Evolutionary conservation across 2,797 vertebrate genomes (phyloP).

Genomic region (Zalophus californianus): DNA sequence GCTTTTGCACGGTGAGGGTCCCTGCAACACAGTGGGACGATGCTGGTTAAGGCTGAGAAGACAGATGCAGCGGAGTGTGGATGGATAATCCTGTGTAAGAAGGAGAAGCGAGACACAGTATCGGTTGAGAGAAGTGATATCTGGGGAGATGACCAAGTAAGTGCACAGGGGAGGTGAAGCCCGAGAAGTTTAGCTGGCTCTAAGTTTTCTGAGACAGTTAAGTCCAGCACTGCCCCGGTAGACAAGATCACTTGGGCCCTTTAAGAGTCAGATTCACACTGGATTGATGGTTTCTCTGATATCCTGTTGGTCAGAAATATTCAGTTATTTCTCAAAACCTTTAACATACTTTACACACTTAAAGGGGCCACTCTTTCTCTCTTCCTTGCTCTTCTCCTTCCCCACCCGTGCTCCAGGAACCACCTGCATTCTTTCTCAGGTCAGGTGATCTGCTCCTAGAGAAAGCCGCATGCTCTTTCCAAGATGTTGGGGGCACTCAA

Average conservation of each 20-base stretch:
- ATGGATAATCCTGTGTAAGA: neutral
- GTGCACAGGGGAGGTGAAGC: neutral
- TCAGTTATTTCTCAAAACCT: conserved; percentile 6
- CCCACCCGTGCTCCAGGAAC: neutral
- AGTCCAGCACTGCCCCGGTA: neutral
- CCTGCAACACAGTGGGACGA: neutral
- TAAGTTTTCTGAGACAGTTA: neutral
- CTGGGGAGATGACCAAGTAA: neutral
- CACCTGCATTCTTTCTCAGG: neutral
- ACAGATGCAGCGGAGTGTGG: neutral
- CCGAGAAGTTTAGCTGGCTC: rapidly evolving
- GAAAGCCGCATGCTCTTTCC: neutral
- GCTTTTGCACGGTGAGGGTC: neutral
- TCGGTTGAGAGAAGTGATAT: neutral
- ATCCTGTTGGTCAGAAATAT: conserved; percentile 20
- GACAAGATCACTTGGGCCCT: neutral
- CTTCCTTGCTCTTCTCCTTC: neutral
- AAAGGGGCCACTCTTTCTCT: neutral
- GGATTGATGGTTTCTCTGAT: neutral
- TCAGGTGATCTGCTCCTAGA: neutral
- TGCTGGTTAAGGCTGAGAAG: neutral
- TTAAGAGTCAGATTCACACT: neutral
- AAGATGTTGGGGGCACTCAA: neutral
- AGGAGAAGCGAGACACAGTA: neutral
- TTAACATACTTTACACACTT: neutral